A percentile compares a stretch with the other conserved stretches of the same genome.
Conservation (phyloP, 1,140 invertebrate species). For the Neomicropteryx cornuta region DNA sequence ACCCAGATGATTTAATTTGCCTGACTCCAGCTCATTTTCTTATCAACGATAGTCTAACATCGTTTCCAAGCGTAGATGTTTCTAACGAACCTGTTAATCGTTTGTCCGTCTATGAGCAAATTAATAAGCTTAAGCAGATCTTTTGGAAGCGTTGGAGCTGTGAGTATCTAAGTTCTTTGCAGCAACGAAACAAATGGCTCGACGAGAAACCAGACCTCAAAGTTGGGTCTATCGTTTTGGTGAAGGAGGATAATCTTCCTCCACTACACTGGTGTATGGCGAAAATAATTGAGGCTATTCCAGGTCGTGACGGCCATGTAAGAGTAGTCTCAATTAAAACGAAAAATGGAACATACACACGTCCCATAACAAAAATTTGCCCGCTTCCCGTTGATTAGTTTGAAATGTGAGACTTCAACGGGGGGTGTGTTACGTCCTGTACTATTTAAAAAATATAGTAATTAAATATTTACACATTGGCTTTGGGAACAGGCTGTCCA, state of each 20-base stretch:
- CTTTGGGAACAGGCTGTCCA: too few species aligned
- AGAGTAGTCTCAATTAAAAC: constrained; percentile 1
- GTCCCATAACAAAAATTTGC: not conserved
- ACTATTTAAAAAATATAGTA: too few species aligned
- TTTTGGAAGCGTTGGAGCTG: not conserved
- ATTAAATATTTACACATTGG: too few species aligned
- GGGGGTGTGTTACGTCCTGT: too few species aligned
- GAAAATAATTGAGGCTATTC: constrained; percentile 11
- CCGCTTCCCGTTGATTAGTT: not conserved
- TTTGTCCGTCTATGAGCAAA: not conserved
- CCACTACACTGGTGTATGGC: constrained; percentile 16
- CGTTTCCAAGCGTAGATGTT: not conserved
- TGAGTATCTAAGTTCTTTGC: not conserved
- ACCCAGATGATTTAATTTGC: not conserved
- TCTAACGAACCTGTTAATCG: not conserved
- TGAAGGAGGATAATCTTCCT: constrained; percentile 6
- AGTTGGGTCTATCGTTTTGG: not conserved
- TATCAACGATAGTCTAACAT: not conserved
- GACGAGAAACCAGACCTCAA: not conserved
- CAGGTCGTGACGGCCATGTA: constrained; percentile 9
- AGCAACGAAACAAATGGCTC: not conserved
- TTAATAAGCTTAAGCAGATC: not conserved
- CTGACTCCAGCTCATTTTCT: not conserved
- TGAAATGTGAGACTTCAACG: too few species aligned
- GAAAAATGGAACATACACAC: not conserved